These are phyloP conservation scores for Pteropus alecto DNA, from an alignment of 2,113 vertebrate species.

Conservation along the genomic window DNA sequence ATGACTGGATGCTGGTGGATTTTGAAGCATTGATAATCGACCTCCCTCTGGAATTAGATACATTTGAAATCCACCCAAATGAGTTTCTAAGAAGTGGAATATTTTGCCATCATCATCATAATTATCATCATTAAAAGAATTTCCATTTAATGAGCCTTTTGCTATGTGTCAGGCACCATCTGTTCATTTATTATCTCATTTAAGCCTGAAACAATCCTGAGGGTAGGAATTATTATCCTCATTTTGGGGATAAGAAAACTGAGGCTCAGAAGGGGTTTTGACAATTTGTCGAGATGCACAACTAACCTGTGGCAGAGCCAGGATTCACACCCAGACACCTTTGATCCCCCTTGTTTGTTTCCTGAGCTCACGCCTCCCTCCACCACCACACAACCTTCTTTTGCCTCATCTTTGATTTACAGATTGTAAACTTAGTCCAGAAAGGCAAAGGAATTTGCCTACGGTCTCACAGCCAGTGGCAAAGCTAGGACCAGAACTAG, in stretches of 20 bases:
- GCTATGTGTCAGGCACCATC: not conserved
- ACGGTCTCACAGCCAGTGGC: not conserved
- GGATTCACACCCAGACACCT: not conserved
- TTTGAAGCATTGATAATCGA: not conserved
- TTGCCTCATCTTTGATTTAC: not conserved
- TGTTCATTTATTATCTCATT: not conserved
- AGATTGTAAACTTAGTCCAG: not conserved
- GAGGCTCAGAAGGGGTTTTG: not conserved
- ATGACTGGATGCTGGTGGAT: not conserved
- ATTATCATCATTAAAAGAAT: not conserved
- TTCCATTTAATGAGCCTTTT: not conserved
- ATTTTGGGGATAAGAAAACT: not conserved
- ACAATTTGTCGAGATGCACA: not conserved
- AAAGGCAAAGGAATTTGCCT: not conserved
- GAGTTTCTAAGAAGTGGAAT: not conserved
- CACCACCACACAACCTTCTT: not conserved
- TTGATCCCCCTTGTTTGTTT: not conserved
- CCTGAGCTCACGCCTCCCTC: not conserved
- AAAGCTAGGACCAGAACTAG: not conserved
- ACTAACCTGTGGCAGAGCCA: not conserved
- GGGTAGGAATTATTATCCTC: not conserved
- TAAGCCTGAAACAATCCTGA: not conserved
- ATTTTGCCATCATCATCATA: not conserved
- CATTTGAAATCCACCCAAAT: not conserved
- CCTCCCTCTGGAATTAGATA: not conserved